Conservation (phyloP, 2,797 vertebrate species). For the Sebastes trivittatus region DNA sequence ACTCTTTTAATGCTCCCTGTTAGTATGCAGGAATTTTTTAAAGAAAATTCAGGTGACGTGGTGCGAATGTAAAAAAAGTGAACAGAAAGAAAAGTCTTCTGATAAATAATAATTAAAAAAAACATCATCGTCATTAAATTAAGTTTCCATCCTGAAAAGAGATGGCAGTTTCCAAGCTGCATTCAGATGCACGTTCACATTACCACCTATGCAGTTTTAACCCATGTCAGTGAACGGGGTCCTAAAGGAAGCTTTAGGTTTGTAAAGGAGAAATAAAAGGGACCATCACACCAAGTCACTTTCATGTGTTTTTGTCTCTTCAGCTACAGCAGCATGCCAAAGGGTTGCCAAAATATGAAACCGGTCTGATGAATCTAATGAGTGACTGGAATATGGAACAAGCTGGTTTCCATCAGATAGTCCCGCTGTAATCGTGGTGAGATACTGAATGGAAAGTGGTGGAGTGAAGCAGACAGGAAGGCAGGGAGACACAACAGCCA, state of each 20-base stretch:
- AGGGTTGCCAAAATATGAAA: not conserved
- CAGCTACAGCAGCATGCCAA: not conserved
- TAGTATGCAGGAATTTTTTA: not conserved
- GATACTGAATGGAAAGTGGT: constrained; percentile 23
- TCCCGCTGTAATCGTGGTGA: not conserved
- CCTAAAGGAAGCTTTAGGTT: not conserved
- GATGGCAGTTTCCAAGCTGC: not conserved
- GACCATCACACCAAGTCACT: not conserved
- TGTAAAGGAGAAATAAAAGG: not conserved
- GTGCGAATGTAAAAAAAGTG: not conserved
- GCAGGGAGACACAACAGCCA: not conserved
- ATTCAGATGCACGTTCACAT: not conserved
- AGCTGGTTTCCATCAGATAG: constrained; percentile 6
- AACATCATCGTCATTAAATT: not conserved
- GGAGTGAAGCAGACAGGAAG: constrained; percentile 13
- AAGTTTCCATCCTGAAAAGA: not conserved
- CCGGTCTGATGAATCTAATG: not conserved
- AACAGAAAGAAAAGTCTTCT: no score
- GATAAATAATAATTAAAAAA: no score
- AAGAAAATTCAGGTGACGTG: not conserved
- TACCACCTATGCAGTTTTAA: not conserved
- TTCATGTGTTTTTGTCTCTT: not conserved
- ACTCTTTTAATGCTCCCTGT: not conserved
- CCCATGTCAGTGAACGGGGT: not conserved
- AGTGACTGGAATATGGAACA: constrained; percentile 1